Percentiles rank a stretch among this genome's conserved stretches.
Evolutionary conservation across 1,140 invertebrate species (phyloP).

Genomic region (Mesaphorura yosii): DNA sequence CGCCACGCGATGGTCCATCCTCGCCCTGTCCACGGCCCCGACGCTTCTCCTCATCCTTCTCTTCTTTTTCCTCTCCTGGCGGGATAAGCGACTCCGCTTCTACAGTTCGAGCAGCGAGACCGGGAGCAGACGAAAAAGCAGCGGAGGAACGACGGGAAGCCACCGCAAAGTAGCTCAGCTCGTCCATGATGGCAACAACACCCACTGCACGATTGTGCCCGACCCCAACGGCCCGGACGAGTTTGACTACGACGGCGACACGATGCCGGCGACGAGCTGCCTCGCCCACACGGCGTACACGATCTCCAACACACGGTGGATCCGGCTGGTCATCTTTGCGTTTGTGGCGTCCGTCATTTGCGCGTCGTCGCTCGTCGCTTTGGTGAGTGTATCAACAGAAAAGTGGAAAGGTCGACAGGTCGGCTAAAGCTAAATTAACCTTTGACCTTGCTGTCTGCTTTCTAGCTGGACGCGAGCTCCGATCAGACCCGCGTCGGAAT

Average conservation of each 20-base stretch:
- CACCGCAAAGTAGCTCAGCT: no score
- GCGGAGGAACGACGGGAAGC: no score
- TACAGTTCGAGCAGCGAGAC: no score
- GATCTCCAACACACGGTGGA: constrained; percentile 49
- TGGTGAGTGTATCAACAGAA: constrained; percentile 44
- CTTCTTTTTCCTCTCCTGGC: constrained; percentile 50
- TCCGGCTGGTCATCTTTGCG: constrained; percentile 50
- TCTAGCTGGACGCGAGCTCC: no score
- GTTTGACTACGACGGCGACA: constrained; percentile 19
- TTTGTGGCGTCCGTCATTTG: constrained; percentile 52
- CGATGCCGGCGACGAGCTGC: constrained; percentile 38
- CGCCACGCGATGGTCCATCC: constrained; percentile 53
- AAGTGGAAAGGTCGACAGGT: background rate
- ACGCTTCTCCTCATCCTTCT: constrained; percentile 50
- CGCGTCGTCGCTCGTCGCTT: constrained; percentile 53
- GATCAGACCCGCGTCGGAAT: background rate
- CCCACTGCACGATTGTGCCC: constrained; percentile 26
- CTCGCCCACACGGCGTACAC: constrained; percentile 37
- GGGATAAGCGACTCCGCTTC: no score
- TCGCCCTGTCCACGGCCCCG: constrained; percentile 51
- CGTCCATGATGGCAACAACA: no score
- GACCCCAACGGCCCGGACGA: background rate
- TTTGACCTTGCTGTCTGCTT: no score
- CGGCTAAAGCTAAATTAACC: no score
- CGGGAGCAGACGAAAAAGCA: no score